Evolutionary conservation across 2,797 vertebrate species (phyloP).

Genomic region (Leucoraja ocellata): DNA sequence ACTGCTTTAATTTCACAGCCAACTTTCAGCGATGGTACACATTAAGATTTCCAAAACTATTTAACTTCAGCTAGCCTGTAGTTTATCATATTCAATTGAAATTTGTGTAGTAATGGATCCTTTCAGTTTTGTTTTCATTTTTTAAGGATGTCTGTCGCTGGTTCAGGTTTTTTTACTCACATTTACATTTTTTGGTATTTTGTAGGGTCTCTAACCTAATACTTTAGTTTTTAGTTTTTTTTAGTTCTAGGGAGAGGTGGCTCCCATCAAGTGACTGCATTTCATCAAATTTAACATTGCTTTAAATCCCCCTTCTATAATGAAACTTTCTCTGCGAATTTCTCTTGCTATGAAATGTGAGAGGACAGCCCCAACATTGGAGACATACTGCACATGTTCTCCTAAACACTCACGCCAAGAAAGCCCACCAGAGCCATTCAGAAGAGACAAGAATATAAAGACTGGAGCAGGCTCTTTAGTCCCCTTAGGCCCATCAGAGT

Average conservation of each 20-base stretch:
- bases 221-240: neutral
- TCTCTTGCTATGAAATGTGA: neutral
- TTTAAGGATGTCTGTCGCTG: neutral
- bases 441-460: neutral
- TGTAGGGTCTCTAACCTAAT: neutral
- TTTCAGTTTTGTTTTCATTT: conserved; percentile 13
- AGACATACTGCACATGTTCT: neutral
- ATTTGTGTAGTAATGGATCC: neutral
- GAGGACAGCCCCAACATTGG: neutral
- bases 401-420: neutral
- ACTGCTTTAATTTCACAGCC: conserved; percentile 14
- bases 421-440: neutral
- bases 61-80: conserved; percentile 7
- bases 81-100: conserved; percentile 10
- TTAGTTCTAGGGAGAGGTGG: neutral
- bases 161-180: neutral
- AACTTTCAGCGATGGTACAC: conserved; percentile 14
- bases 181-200: neutral
- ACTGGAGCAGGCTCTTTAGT: neutral
- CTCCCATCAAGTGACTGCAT: neutral
- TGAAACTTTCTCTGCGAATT: neutral
- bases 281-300: neutral
- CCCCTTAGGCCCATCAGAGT: neutral
- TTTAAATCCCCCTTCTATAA: neutral
- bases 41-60: conserved; percentile 27